Conservation (phyloP, 2,888 invertebrate genomes). For the Thecocarcelia acutangulata region DNA sequence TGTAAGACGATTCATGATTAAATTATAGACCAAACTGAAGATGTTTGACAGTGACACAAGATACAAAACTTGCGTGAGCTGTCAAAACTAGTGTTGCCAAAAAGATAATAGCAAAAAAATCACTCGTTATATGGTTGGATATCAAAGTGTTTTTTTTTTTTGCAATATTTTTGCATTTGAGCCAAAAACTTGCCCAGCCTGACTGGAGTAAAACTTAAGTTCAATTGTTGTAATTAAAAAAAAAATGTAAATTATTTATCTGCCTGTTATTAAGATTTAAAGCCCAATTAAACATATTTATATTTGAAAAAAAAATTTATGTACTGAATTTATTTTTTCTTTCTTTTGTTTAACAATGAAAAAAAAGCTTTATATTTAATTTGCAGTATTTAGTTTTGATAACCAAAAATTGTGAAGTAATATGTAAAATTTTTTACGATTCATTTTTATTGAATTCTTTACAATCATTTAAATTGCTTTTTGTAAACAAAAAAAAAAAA, state of each 20-base stretch:
- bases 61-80: too few species aligned
- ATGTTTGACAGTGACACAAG: too few species aligned
- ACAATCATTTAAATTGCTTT: conserved; percentile 46
- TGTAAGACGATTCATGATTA: too few species aligned
- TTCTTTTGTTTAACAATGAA: background rate
- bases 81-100: too few species aligned
- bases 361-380: conserved; percentile 9
- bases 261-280: background rate
- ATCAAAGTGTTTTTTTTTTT: too few species aligned
- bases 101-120: too few species aligned
- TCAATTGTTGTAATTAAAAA: background rate
- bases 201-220: too few species aligned
- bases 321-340: background rate
- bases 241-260: background rate
- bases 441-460: conserved; percentile 28
- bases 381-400: background rate
- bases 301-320: background rate
- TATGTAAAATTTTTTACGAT: background rate
- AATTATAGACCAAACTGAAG: too few species aligned
- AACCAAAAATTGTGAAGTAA: background rate
- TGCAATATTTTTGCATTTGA: too few species aligned
- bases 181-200: too few species aligned
- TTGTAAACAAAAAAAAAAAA: conserved; percentile 3
- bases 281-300: conserved; percentile 25
- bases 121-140: too few species aligned